Evolutionary conservation across 1,140 invertebrate species (phyloP).

Genomic region (Leptonema lineaticorne): DNA sequence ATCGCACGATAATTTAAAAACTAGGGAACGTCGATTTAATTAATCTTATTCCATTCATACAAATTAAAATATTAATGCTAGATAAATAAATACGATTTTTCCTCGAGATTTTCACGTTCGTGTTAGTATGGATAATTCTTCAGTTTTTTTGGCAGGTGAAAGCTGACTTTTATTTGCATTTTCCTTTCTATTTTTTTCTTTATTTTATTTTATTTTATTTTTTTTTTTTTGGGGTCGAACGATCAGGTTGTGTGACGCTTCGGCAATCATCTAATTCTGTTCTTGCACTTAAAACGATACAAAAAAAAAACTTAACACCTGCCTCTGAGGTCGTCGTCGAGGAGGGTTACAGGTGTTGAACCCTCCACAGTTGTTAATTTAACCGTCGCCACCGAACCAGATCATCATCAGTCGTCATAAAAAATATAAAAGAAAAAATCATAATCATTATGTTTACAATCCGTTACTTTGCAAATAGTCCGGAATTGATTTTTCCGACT

Average conservation of each 20-base stretch:
- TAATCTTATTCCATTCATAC: too few relatives aligned
- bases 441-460: not conserved
- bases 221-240: not conserved
- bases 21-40: too few relatives aligned
- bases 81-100: too few relatives aligned
- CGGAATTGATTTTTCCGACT: too few relatives aligned
- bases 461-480: not conserved
- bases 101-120: too few relatives aligned
- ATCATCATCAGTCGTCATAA: too few relatives aligned
- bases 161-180: not conserved
- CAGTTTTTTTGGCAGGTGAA: not conserved
- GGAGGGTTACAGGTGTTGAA: conserved; percentile 3
- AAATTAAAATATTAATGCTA: too few relatives aligned
- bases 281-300: too few relatives aligned
- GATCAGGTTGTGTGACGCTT: not conserved
- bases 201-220: not conserved
- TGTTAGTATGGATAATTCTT: not conserved
- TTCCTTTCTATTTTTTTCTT: not conserved
- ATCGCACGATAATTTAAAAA: too few relatives aligned
- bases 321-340: not conserved
- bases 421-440: not conserved
- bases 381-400: not conserved
- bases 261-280: not conserved
- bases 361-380: too few relatives aligned
- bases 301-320: too few relatives aligned